Percentiles rank a stretch among this genome's conserved stretches.
phyloP scores from a whole-genome alignment of 2,113 vertebrate species.

The Hemiprocne comata region DNA sequence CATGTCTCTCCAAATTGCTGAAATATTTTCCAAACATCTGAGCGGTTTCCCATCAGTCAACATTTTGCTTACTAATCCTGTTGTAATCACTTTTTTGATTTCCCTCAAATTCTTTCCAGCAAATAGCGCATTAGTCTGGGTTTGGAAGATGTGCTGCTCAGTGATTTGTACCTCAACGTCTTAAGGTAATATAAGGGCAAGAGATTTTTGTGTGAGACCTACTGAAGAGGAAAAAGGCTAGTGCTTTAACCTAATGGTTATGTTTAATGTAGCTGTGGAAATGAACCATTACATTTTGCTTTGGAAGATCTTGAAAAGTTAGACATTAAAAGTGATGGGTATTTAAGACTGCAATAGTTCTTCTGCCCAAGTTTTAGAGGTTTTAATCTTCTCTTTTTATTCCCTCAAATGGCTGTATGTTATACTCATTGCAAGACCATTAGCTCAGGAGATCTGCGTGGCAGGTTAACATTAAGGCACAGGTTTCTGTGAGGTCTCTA shows the following conservation, averaged over 20 bases:
- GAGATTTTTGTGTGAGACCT: background rate
- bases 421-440: background rate
- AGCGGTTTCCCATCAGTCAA: background rate
- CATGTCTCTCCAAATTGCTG: background rate
- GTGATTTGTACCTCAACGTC: background rate
- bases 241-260: background rate
- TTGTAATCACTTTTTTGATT: background rate
- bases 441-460: background rate
- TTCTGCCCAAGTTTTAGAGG: background rate
- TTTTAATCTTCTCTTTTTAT: background rate
- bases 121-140: background rate
- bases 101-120: background rate
- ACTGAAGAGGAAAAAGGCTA: background rate
- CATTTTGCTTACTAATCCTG: background rate
- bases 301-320: background rate
- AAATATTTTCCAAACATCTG: background rate
- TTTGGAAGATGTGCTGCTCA: background rate
- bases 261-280: background rate
- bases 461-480: background rate
- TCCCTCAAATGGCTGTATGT: background rate
- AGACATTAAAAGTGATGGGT: background rate
- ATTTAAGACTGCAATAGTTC: background rate
- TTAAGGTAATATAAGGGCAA: background rate
- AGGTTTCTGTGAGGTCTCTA: slow-evolving; percentile 29
- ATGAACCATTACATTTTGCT: background rate